phyloP scores from a whole-genome alignment of 2,797 vertebrate species.

The Taenioides sp. region DNA sequence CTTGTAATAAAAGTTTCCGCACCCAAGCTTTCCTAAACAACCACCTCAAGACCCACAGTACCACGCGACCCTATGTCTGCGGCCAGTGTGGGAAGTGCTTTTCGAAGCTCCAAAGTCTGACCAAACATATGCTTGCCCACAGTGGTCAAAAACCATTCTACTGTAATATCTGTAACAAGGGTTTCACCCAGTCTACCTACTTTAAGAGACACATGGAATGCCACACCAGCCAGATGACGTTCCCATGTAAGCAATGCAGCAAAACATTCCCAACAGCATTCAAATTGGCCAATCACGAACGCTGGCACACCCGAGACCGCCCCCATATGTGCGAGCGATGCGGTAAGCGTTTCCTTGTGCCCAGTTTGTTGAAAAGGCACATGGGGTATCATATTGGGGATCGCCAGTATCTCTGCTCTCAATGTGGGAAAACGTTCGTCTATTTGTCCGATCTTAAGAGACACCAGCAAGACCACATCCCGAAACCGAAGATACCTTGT shows the following conservation, averaged over 20 bases:
- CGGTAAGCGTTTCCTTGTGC: slow-evolving; percentile 72
- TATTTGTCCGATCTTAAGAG: slow-evolving; percentile 73
- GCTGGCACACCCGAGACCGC: slow-evolving; percentile 80
- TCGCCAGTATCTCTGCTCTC: slow-evolving; percentile 75
- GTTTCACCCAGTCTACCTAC: slow-evolving; percentile 76
- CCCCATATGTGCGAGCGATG: slow-evolving; percentile 80
- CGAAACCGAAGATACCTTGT: slow-evolving; percentile 72
- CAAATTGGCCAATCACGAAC: slow-evolving; percentile 77
- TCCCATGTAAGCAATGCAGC: slow-evolving; percentile 72
- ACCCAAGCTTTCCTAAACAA: slow-evolving; percentile 79
- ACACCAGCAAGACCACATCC: slow-evolving; percentile 75
- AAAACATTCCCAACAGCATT: slow-evolving; percentile 77
- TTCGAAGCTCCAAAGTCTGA: slow-evolving; percentile 71
- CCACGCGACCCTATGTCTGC: slow-evolving; percentile 71
- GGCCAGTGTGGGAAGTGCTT: slow-evolving; percentile 79
- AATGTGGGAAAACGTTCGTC: slow-evolving; percentile 76
- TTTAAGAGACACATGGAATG: slow-evolving; percentile 78
- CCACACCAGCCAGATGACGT: slow-evolving; percentile 75
- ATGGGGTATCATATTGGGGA: slow-evolving; percentile 76
- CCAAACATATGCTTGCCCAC: slow-evolving; percentile 79
- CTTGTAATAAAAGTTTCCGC: slow-evolving; percentile 77
- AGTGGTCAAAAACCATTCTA: slow-evolving; percentile 78
- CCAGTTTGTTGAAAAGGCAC: slow-evolving; percentile 74
- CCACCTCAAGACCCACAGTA: slow-evolving; percentile 79
- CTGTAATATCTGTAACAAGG: slow-evolving; percentile 74